These are phyloP conservation scores for Betta splendens DNA, from an alignment of 2,797 vertebrate species.

Conservation along the genomic window DNA sequence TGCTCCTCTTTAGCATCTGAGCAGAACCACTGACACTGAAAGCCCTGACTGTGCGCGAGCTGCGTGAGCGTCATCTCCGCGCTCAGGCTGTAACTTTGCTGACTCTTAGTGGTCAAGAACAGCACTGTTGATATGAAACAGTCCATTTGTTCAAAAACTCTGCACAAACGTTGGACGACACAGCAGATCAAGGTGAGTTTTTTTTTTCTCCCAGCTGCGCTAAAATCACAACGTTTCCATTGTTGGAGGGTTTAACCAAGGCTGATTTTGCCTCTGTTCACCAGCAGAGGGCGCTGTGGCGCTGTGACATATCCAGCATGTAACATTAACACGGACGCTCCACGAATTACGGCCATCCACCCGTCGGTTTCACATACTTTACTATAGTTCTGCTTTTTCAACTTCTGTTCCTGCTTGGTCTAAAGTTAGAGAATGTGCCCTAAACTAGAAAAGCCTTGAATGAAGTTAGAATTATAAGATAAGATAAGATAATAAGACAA, in stretches of 20 bases:
- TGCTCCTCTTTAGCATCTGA: not conserved
- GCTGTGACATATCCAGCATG: not conserved
- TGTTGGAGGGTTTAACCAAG: not conserved
- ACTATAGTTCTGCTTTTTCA: not conserved
- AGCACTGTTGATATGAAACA: too few species aligned
- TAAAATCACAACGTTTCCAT: not conserved
- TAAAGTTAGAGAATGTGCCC: not conserved
- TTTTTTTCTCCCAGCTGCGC: not conserved
- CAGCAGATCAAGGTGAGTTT: too few species aligned
- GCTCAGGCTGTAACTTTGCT: not conserved
- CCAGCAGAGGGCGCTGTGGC: constrained; percentile 52
- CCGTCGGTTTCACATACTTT: constrained; percentile 1
- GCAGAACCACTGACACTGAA: too few species aligned
- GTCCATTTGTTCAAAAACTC: too few species aligned
- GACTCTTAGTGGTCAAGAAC: constrained; percentile 13
- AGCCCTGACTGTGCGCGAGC: not conserved
- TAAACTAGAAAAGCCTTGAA: not conserved
- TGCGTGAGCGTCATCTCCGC: not conserved
- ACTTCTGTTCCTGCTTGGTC: not conserved
- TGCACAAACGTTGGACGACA: too few species aligned
- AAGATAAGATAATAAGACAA: too few species aligned
- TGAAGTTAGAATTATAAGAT: too few species aligned
- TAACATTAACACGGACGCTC: not conserved
- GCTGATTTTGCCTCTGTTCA: not conserved
- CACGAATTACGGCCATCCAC: too few species aligned